Evolutionary conservation across 92 coral and sea anemone genomes (phyloP).

Genomic region (Umimayanthus chanpuru): DNA sequence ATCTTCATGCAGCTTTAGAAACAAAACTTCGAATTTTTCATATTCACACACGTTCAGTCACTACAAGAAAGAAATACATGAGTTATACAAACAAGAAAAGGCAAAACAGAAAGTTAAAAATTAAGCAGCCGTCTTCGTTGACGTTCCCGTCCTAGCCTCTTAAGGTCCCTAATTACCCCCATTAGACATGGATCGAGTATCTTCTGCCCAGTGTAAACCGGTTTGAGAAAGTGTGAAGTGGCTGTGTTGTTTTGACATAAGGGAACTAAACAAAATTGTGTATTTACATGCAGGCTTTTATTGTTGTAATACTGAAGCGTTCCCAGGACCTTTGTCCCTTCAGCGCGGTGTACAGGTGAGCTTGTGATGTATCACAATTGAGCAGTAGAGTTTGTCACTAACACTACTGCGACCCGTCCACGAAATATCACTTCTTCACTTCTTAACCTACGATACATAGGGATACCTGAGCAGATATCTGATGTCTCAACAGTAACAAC

Average conservation of each 20-base stretch:
- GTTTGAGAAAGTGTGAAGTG: background rate
- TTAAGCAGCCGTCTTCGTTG: too few relatives aligned
- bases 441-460: too few relatives aligned
- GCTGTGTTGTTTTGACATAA: background rate
- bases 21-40: too few relatives aligned
- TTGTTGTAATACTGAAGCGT: constrained; percentile 87
- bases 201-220: background rate
- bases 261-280: background rate
- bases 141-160: too few relatives aligned
- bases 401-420: background rate
- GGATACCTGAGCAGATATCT: too few relatives aligned
- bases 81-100: too few relatives aligned
- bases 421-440: background rate
- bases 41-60: too few relatives aligned
- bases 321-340: constrained; percentile 76
- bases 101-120: too few relatives aligned
- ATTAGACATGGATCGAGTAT: background rate
- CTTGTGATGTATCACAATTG: background rate
- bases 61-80: too few relatives aligned
- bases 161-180: background rate
- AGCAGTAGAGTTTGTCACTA: background rate
- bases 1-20: too few relatives aligned
- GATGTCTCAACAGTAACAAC: too few relatives aligned
- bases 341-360: constrained; percentile 88
- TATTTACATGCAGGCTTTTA: constrained; percentile 86